A percentile compares a stretch with the other conserved stretches of the same genome.
These are phyloP conservation scores for Thaumetopoea pityocampa DNA, from an alignment of 1,140 invertebrate species.

Conservation along the genomic window DNA sequence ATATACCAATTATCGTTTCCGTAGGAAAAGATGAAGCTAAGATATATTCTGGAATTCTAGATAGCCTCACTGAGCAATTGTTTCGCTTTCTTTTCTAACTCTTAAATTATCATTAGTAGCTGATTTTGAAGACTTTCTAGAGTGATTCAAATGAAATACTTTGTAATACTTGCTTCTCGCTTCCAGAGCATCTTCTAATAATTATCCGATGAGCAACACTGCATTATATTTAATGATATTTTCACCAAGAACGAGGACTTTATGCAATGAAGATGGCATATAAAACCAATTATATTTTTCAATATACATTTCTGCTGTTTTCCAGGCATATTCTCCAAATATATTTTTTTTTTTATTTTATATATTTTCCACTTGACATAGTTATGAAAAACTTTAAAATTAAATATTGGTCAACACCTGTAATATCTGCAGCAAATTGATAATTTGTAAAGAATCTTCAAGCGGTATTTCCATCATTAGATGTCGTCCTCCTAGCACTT, in stretches of 20 bases:
- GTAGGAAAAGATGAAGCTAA: too few species aligned
- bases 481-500: too few species aligned
- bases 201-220: constrained; percentile 20
- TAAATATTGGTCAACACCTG: background rate
- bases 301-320: constrained; percentile 8
- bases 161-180: constrained; percentile 26
- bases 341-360: background rate
- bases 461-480: constrained; percentile 1
- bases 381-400: background rate
- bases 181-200: constrained; percentile 25
- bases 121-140: constrained; percentile 7
- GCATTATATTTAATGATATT: constrained; percentile 12
- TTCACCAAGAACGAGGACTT: constrained; percentile 17
- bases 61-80: too few species aligned
- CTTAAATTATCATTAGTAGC: constrained; percentile 1
- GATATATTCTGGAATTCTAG: too few species aligned
- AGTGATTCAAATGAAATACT: constrained; percentile 21
- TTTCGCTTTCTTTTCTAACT: background rate
- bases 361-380: background rate
- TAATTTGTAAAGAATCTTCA: background rate
- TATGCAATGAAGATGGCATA: constrained; percentile 23
- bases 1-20: too few species aligned
- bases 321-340: background rate
- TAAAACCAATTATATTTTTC: constrained; percentile 21
- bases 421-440: background rate